Percentiles rank a stretch among this genome's conserved stretches.
Evolutionary conservation across 2,888 invertebrate genomes (phyloP).

Genomic region (Cancer borealis): DNA sequence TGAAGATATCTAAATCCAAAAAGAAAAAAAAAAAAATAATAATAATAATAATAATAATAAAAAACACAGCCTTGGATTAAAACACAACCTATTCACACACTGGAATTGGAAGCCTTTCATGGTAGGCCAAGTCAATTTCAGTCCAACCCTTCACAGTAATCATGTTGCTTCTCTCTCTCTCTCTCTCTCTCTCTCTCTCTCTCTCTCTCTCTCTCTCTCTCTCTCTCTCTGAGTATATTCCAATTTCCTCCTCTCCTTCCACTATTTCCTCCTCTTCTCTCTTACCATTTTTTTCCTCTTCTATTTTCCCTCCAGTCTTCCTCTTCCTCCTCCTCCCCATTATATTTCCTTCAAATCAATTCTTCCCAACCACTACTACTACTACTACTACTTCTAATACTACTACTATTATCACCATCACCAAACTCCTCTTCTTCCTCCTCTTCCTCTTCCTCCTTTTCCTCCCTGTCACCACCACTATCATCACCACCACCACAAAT

Average conservation of each 20-base stretch:
- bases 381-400: background rate
- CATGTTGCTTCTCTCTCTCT: conserved; percentile 5
- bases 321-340: background rate
- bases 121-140: background rate
- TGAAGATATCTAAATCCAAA: background rate
- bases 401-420: background rate
- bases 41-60: background rate
- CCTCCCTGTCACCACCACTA: background rate
- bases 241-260: background rate
- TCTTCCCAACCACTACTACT: background rate
- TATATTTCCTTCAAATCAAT: background rate
- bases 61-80: background rate
- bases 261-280: background rate
- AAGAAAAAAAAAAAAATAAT: background rate
- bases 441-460: background rate
- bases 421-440: too few species aligned
- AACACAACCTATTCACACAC: background rate
- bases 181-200: conserved; percentile 44
- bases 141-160: background rate
- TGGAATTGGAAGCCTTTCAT: background rate
- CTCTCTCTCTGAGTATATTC: background rate
- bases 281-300: background rate
- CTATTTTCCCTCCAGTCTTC: background rate
- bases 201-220: background rate
- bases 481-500: background rate